Evolutionary conservation across 2,797 vertebrate species (phyloP), one percentile per base, ranked within the genome.

Genomic region (Euphonia xanthogaster): DNA sequence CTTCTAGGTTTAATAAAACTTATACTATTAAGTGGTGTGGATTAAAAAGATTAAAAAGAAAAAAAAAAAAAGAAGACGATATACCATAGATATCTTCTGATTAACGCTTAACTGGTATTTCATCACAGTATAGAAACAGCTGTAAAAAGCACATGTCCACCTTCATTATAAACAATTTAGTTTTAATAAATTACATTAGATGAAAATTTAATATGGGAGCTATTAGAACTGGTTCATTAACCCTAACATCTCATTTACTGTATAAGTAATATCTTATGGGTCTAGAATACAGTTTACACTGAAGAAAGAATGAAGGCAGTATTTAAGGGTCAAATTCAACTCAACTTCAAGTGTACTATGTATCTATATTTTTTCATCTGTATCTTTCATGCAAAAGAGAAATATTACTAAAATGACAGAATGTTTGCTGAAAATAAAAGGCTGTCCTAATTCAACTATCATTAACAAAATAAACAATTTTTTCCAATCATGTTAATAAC

Each of bases 181-280:
- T 82, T 96, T 65, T 73, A 78, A 96, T 81, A 94, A 76, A 93
- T 83, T 90, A 88, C 60, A 73, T 81, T 68, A 88, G 53, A 76
- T 27, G 39, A 80, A 95, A 94, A 96, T 93, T 84, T 94, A 94
- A 95, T 95, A 89, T 57, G 50, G 42, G 62, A 66, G 39, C 66
- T 68, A 90, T 93, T 94, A 92, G 78, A 86, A 86, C 28, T 83
- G 83, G 60, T 78, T 96, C 91, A 90, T 97, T 95, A 95, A 94
- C 73, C 74, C 79, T 81, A 94, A 88, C 77, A 93, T 90, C 92
- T 96, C 84, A 94, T 86, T 91, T 81, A 61, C 10, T 50, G 44
- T 81, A 28, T 45, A 93, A 58, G 39, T 40, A 3, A 83, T 91
- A 91, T 96, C 44, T 67, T 67, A 53, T 72, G 37, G 19, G 60